Percentiles rank a stretch among this genome's conserved stretches.
Evolutionary conservation across 2,113 vertebrate species (phyloP).

Genomic region (Hippoglossus stenolepis): DNA sequence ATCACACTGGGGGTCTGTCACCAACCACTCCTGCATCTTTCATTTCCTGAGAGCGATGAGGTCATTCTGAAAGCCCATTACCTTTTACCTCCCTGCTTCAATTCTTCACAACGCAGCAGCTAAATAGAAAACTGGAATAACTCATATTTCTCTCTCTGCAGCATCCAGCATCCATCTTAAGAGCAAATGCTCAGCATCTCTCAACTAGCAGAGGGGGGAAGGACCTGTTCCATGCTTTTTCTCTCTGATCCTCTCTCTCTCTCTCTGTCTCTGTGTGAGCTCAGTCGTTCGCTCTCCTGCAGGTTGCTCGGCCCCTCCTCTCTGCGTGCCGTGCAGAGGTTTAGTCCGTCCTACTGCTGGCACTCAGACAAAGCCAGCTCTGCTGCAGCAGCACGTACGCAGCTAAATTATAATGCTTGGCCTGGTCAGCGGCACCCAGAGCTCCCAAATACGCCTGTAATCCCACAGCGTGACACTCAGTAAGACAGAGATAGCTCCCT

Average conservation of each 20-base stretch:
- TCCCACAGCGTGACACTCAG: constrained; percentile 72
- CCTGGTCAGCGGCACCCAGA: constrained; percentile 67
- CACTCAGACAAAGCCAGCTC: constrained; percentile 90
- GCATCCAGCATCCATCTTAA: constrained; percentile 28
- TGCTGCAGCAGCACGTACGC: constrained; percentile 88
- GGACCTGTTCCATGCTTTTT: constrained; percentile 56
- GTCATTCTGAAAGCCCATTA: constrained; percentile 71
- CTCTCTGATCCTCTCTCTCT: constrained; percentile 45
- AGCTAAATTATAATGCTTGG: constrained; percentile 80
- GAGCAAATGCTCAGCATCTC: constrained; percentile 33
- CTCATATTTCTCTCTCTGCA: constrained; percentile 5
- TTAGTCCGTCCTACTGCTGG: constrained; percentile 86
- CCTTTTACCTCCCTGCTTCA: constrained; percentile 15
- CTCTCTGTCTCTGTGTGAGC: constrained; percentile 28
- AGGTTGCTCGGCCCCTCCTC: constrained; percentile 66
- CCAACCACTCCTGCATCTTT: constrained; percentile 89
- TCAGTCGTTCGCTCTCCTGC: constrained; percentile 45
- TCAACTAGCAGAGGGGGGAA: constrained; percentile 23
- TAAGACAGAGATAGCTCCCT: constrained; percentile 58
- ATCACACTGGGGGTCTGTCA: constrained; percentile 90
- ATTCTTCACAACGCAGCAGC: constrained; percentile 13
- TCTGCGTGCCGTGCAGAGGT: constrained; percentile 74
- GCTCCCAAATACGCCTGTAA: constrained; percentile 76
- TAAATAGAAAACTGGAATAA: not conserved
- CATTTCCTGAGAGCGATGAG: constrained; percentile 84